Evolutionary conservation across 2,113 vertebrate genomes (phyloP).

Genomic region (Microtus richardsoni): DNA sequence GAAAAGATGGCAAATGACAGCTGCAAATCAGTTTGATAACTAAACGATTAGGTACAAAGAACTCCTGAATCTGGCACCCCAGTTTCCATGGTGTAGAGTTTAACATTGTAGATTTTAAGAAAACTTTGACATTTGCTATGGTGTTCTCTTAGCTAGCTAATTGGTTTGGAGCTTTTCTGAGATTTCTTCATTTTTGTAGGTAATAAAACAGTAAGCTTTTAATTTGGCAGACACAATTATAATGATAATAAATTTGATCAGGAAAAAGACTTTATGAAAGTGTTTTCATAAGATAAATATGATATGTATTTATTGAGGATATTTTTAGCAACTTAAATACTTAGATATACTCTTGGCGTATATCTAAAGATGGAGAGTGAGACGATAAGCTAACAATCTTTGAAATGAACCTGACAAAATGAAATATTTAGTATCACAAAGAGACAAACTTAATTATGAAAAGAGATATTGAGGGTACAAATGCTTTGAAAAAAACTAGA

Average conservation of each 20-base stretch:
- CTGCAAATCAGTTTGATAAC: not conserved
- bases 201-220: slow-evolving; percentile 46
- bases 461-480: not conserved
- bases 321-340: slow-evolving; percentile 22
- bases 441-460: slow-evolving; percentile 48
- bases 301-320: not conserved
- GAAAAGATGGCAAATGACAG: not conserved
- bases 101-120: slow-evolving; percentile 6
- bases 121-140: not conserved
- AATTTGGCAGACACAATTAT: not conserved
- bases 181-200: not conserved
- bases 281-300: slow-evolving; percentile 36
- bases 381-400: not conserved
- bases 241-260: not conserved
- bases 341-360: not conserved
- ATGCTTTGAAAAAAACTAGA: slow-evolving; percentile 49
- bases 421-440: slow-evolving; percentile 27
- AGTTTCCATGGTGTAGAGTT: not conserved
- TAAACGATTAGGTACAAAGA: slow-evolving; percentile 34
- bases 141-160: not conserved
- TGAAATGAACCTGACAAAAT: slow-evolving; percentile 37
- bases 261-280: not conserved
- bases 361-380: slow-evolving; percentile 32
- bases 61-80: not conserved
- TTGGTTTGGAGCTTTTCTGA: not conserved